A percentile compares a stretch with the other conserved stretches of the same genome.
These are phyloP conservation scores for Acrobeloides nanus DNA, from an alignment of 2,888 invertebrate genomes.

Conservation along the genomic window DNA sequence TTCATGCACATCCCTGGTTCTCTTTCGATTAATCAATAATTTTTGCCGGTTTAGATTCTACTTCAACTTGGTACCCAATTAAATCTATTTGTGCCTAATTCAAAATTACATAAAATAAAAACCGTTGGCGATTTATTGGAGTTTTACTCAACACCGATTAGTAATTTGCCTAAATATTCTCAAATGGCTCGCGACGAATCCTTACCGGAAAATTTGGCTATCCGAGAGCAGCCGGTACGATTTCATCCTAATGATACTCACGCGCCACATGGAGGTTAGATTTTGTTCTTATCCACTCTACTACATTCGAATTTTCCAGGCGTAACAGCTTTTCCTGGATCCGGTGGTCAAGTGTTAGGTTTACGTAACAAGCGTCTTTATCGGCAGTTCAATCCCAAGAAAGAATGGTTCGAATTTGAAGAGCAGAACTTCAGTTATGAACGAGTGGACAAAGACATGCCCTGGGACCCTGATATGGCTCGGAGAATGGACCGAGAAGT, in stretches of 20 bases:
- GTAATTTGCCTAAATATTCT: conserved; percentile 37
- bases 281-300: conserved; percentile 1
- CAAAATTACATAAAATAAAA: conserved; percentile 33
- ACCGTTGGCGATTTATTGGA: conserved; percentile 34
- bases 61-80: conserved; percentile 13
- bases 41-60: conserved; percentile 20
- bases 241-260: conserved; percentile 49
- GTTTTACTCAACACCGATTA: conserved; percentile 41
- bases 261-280: conserved; percentile 41
- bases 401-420: conserved; percentile 52
- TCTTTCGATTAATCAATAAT: too few relatives aligned
- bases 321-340: conserved; percentile 48
- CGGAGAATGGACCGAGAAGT: conserved; percentile 46
- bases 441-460: conserved; percentile 38
- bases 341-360: conserved; percentile 39
- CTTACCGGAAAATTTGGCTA: conserved; percentile 40
- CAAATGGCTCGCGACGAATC: conserved; percentile 31
- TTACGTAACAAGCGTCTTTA: conserved; percentile 44
- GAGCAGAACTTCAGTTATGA: conserved; percentile 34
- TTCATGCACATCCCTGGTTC: too few relatives aligned
- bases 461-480: conserved; percentile 50
- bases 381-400: conserved; percentile 47
- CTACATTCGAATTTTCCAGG: conserved; percentile 22
- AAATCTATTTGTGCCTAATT: conserved; percentile 31
- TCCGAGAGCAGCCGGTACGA: conserved; percentile 40